Evolutionary conservation across 2,797 vertebrate genomes (phyloP), one percentile per base, ranked within the genome.

Genomic region (Eulemur coronatus): DNA sequence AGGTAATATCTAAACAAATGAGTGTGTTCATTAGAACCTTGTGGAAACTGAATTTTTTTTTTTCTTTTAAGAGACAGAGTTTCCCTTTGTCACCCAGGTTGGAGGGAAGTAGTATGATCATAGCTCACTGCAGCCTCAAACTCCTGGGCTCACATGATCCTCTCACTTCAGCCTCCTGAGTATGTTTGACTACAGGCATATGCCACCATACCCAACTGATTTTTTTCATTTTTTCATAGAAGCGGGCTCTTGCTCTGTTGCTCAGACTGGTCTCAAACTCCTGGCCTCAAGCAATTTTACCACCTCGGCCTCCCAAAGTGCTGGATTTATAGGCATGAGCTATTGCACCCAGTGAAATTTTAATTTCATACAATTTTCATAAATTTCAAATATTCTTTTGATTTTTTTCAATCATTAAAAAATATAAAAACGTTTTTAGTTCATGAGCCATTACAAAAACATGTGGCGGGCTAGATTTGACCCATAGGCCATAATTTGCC

Each of bases 321-420:
- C 30, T 63, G 30, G 30, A 33, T 33, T 63, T 63, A 63, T 6
- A 63, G 61, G 30, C 61, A 63, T 33, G 30, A 63, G 61, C 61
- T 33, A 15, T 6, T 63, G 6, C 2, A 65, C 30, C 30, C 14
- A 65, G 61, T n/a, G 38, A 59, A 91, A 92, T 87, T 87, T 87
- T 70, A 80, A 65, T 90, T 93, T 87, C 33, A 10, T 73, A 3
- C 20, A 57, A 80, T 86, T 96, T 94, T 84, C 46, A 14, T 84
- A 14, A 65, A 65, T 65, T n/a, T 57, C 33, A 93, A 94, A 63
- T 84, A 79, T 7, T 95, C 59, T 61, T 89, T 84, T 46, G 7
- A 73, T 50, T 70, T 93, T 89, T 79, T 90, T 84, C 20, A 92
- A 22, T 14, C 30, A 57, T 84, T 96, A 76, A 95, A 93, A 89